Evolutionary conservation across 2,888 invertebrate species (phyloP).

Genomic region (Perithous albicinctus): DNA sequence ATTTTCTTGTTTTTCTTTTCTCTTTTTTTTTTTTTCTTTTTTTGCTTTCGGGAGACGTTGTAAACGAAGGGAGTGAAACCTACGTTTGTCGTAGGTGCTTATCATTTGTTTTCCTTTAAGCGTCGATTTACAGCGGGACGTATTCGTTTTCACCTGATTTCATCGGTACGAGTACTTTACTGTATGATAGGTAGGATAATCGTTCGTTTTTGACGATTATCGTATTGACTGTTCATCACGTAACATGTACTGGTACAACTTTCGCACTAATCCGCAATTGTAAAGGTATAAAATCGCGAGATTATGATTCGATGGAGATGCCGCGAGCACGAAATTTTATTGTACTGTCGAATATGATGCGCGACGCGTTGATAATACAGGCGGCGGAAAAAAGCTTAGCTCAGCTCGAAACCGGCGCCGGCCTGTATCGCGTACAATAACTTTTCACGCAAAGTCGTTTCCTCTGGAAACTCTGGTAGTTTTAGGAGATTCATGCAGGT

Average conservation of each 20-base stretch:
- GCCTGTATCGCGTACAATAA: conserved; percentile 97
- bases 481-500: conserved; percentile 99
- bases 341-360: background rate
- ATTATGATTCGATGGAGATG: background rate
- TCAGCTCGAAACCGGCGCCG: conserved; percentile 98
- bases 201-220: conserved; percentile 8
- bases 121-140: background rate
- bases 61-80: background rate
- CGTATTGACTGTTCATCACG: conserved; percentile 20
- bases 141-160: background rate
- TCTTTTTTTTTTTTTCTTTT: conserved; percentile 5
- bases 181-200: conserved; percentile 25
- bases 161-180: background rate
- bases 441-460: conserved; percentile 92
- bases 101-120: background rate
- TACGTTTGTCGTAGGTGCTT: background rate
- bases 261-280: conserved; percentile 41
- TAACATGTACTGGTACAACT: conserved; percentile 23
- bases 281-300: conserved; percentile 1
- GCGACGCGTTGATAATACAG: background rate
- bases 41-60: background rate
- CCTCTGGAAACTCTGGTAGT: conserved; percentile 94
- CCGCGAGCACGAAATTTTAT: background rate
- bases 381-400: conserved; percentile 86
- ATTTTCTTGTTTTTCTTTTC: no score